Evolutionary conservation across 2,888 invertebrate genomes (phyloP).

Genomic region (Spilarctia lutea): DNA sequence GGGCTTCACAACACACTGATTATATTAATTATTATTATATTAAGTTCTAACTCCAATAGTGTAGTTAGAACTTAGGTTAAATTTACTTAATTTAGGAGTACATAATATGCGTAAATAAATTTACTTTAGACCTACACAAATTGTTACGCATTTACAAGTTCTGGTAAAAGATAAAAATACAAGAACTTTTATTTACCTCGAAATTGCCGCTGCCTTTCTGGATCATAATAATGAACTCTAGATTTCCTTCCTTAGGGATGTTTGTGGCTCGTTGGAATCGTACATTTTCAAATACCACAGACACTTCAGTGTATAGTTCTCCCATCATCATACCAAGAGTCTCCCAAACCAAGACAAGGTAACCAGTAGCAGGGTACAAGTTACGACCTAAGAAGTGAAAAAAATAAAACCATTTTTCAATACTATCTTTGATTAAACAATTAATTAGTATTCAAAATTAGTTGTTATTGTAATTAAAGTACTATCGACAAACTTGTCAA

Average conservation of each 20-base stretch:
- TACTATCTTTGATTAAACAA: not conserved
- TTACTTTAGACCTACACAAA: too few species aligned
- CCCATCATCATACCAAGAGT: slow-evolving; percentile 91
- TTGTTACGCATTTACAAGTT: too few species aligned
- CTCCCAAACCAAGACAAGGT: slow-evolving; percentile 92
- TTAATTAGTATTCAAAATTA: not conserved
- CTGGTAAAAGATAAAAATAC: too few species aligned
- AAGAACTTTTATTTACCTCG: slow-evolving; percentile 75
- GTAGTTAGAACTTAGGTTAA: too few species aligned
- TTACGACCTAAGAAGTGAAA: slow-evolving; percentile 86
- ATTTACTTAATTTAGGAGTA: not conserved
- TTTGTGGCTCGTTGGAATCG: slow-evolving; percentile 94
- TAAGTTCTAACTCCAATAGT: too few species aligned
- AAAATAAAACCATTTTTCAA: not conserved
- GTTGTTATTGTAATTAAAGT: not conserved
- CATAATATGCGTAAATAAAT: too few species aligned
- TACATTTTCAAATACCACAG: slow-evolving; percentile 94
- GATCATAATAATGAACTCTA: slow-evolving; percentile 89
- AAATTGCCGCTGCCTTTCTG: slow-evolving; percentile 90
- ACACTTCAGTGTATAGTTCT: slow-evolving; percentile 89
- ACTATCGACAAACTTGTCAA: too few species aligned
- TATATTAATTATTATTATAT: too few species aligned
- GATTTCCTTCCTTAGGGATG: slow-evolving; percentile 88
- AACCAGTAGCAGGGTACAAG: slow-evolving; percentile 94
- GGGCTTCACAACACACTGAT: not conserved